Base-by-base conservation (phyloP, 2,888 invertebrate species). In the Eristalis tenax region DNA sequence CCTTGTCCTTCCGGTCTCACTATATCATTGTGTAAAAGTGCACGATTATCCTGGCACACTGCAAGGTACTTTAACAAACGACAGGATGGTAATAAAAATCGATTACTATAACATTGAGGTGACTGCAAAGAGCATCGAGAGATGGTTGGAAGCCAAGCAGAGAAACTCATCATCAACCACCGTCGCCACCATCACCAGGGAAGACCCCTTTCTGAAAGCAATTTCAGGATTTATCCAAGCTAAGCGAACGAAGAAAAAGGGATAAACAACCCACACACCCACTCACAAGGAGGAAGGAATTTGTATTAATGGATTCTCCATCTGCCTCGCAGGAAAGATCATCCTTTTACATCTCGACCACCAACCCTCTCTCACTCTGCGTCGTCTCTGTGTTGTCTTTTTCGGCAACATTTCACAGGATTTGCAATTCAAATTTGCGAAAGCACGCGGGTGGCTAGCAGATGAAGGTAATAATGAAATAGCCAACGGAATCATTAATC, bases 61-160 rank as follows among this genome's bases (percentile, higher is more conserved):
- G 56, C 68, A 68, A 59, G 73, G 66, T 66, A 32, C 28, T 32
- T 18, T 59, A 32, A 70, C 57, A 71, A 64, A 70, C 38, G 70
- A 78, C 50, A 69, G 71, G 43, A 76, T 84, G 71, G 84, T 74
- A 78, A 86, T 86, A 86, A 86, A 86, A 86, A 86, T 86, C 82
- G 85, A 86, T 86, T 86, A 82, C 85, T 74, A 74, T 78, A 66
- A 86, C 74, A 82, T 69, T 69, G 77, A 85, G 73, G 64, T 81
- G 85, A 77, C 50, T 50, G 50, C 50, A 50, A 18, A 50, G 50
- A 50, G 50, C 50, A 50, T n/a, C 5, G 50, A 18, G 18, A 8
- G 32, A 18, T 6, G 50, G 18, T 18, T 50, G 50, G 50, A 18
- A 77, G 74, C 57, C 77, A 78, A 35, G 32, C 32, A 32, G 57